phyloP scores from a whole-genome alignment of 2,113 vertebrate genomes.

The Meriones unguiculatus region DNA sequence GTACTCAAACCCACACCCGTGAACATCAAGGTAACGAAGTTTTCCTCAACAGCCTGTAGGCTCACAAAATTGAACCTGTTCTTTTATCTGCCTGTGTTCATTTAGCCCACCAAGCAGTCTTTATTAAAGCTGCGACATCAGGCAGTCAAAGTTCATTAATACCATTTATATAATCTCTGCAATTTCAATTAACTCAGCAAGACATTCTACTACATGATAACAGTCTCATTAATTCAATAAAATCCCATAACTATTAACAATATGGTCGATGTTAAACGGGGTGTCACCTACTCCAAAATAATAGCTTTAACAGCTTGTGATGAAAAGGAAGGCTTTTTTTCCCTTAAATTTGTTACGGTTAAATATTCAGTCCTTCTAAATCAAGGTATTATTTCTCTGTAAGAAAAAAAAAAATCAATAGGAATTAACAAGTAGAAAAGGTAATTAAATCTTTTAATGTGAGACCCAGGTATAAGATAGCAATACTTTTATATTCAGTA shows the following conservation, averaged over 20 bases:
- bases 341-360: conserved; percentile 85
- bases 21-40: conserved; percentile 88
- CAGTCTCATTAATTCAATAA: conserved; percentile 94
- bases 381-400: conserved; percentile 85
- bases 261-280: conserved; percentile 93
- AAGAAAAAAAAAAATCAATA: conserved; percentile 82
- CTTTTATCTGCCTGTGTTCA: conserved; percentile 93
- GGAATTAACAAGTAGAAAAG: conserved; percentile 82
- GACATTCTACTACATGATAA: conserved; percentile 93
- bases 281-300: conserved; percentile 93
- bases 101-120: conserved; percentile 94
- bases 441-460: conserved; percentile 85
- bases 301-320: conserved; percentile 93
- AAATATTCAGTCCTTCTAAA: conserved; percentile 86
- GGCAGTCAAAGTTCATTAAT: conserved; percentile 94
- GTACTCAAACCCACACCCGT: conserved; percentile 68
- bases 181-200: conserved; percentile 94
- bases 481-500: conserved; percentile 83
- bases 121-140: conserved; percentile 92
- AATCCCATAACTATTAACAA: conserved; percentile 94
- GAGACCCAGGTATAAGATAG: conserved; percentile 78
- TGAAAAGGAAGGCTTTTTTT: conserved; percentile 85
- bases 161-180: conserved; percentile 94
- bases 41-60: conserved; percentile 91
- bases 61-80: conserved; percentile 91